These are phyloP conservation scores for Trichosurus vulpecula DNA, from an alignment of 2,797 vertebrate species.

Conservation along the genomic window DNA sequence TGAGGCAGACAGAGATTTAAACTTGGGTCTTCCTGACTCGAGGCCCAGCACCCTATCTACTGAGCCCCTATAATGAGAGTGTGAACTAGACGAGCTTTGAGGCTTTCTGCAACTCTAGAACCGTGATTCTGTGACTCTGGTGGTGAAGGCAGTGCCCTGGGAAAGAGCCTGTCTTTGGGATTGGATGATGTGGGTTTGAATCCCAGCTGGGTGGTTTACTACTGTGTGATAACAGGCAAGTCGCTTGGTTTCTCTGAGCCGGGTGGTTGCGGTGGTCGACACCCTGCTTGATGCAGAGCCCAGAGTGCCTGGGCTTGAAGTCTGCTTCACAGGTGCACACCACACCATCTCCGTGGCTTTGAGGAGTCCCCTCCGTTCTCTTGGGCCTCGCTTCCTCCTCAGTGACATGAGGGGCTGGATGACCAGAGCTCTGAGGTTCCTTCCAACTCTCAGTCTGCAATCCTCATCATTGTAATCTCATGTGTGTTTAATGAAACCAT, in stretches of 20 bases:
- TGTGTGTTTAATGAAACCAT: not conserved
- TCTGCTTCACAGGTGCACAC: not conserved
- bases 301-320: not conserved
- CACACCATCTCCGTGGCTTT: not conserved
- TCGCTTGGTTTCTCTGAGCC: not conserved
- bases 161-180: not conserved
- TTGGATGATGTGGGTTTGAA: not conserved
- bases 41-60: too few relatives aligned
- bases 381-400: too few relatives aligned
- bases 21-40: not conserved
- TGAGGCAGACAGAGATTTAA: not conserved
- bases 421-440: fast-evolving
- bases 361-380: too few relatives aligned
- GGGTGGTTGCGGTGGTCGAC: not conserved
- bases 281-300: not conserved
- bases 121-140: not conserved
- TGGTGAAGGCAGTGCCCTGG: not conserved
- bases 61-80: too few relatives aligned
- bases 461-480: not conserved
- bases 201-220: not conserved
- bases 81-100: not conserved
- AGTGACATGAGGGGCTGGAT: not conserved
- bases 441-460: not conserved
- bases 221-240: not conserved
- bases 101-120: not conserved